A percentile compares a stretch with the other conserved stretches of the same genome.
These are phyloP conservation scores for Micromesistius poutassou DNA, from an alignment of 2,797 vertebrate genomes.

Conservation along the genomic window DNA sequence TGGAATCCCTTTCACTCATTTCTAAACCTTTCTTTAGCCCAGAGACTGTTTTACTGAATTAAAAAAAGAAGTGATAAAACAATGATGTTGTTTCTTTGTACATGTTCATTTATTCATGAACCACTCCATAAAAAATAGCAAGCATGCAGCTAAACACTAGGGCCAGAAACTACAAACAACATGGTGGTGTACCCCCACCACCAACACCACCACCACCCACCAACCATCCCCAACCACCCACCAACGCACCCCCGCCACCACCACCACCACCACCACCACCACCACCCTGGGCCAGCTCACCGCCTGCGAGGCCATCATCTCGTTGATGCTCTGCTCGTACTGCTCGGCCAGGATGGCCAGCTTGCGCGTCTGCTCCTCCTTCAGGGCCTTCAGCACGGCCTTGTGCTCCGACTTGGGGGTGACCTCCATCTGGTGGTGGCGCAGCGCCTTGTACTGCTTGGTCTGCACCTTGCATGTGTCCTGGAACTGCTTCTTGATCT, in stretches of 20 bases:
- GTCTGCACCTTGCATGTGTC: conserved; percentile 97
- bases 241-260: not conserved
- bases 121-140: not conserved
- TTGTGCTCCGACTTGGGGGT: conserved; percentile 99
- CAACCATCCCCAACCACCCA: not conserved
- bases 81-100: not conserved
- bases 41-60: too few species aligned
- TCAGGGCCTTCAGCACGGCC: conserved; percentile 93
- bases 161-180: too few species aligned
- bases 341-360: conserved; percentile 90
- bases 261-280: not conserved
- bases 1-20: not conserved
- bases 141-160: not conserved
- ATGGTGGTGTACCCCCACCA: too few species aligned
- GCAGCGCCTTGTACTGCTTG: conserved; percentile 99
- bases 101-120: not conserved
- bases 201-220: not conserved
- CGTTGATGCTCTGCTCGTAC: conserved; percentile 98
- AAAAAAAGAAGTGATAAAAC: not conserved
- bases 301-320: conserved; percentile 99
- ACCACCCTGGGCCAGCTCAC: conserved; percentile 68
- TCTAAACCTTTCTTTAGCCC: not conserved
- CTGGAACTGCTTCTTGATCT: conserved; percentile 94
- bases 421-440: conserved; percentile 99
- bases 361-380: conserved; percentile 93